A percentile compares a stretch with the other conserved stretches of the same genome.
These are phyloP conservation scores for Drosophila merina DNA, from an alignment of 2,888 invertebrate genomes.

Conservation along the genomic window DNA sequence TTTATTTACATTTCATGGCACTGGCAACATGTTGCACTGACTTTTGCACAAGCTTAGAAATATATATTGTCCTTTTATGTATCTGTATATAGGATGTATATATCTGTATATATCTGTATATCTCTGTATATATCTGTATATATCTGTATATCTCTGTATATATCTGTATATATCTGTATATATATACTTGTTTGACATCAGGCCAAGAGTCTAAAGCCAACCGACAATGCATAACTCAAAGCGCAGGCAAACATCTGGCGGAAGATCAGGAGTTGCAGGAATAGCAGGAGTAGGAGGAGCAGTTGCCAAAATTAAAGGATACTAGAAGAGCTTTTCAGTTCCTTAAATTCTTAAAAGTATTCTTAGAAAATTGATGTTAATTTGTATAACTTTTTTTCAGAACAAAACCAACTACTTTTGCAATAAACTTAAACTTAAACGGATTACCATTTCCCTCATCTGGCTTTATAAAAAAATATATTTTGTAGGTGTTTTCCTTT, in stretches of 20 bases:
- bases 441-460: too few species aligned
- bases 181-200: conserved; percentile 63
- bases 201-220: conserved; percentile 66
- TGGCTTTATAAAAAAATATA: too few species aligned
- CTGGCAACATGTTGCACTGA: conserved; percentile 73
- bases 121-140: conserved; percentile 19
- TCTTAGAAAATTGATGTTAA: neutral
- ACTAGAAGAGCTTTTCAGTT: neutral
- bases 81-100: conserved; percentile 7
- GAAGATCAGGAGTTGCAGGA: conserved; percentile 7
- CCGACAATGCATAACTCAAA: conserved; percentile 72
- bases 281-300: too few species aligned
- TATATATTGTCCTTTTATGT: too few species aligned
- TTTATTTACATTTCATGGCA: conserved; percentile 76
- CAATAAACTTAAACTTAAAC: too few species aligned
- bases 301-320: neutral
- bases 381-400: neutral
- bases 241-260: conserved; percentile 73
- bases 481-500: too few species aligned
- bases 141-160: conserved; percentile 18
- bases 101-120: conserved; percentile 28
- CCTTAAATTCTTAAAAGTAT: neutral
- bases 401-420: too few species aligned
- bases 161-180: conserved; percentile 28
- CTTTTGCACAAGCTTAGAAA: conserved; percentile 6